These are phyloP conservation scores for Camponotus fellah DNA, from an alignment of 2,888 invertebrate species.

Conservation along the genomic window DNA sequence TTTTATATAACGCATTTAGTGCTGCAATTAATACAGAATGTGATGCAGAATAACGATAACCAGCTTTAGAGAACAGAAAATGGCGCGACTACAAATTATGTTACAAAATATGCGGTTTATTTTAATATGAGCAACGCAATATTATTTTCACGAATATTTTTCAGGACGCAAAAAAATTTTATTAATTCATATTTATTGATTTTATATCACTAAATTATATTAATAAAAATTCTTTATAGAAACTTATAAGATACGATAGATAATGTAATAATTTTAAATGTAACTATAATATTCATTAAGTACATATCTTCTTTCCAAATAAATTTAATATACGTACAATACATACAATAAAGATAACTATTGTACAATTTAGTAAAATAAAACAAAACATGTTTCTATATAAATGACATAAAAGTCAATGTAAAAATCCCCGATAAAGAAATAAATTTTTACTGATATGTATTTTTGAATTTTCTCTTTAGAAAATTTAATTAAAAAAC, in stretches of 20 bases:
- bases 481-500: slow-evolving; percentile 20
- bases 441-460: neutral
- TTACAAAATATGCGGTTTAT: neutral
- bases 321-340: neutral
- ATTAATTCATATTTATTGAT: neutral
- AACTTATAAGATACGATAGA: neutral
- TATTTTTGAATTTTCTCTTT: neutral
- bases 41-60: neutral
- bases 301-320: neutral
- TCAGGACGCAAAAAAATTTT: neutral
- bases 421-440: neutral
- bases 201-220: neutral
- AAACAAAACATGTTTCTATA: neutral
- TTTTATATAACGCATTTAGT: neutral
- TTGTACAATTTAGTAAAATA: neutral
- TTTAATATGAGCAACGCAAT: neutral
- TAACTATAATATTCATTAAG: neutral
- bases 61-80: too few relatives aligned
- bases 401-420: neutral
- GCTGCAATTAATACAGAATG: neutral
- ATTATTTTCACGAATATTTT: neutral
- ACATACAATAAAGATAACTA: too few relatives aligned
- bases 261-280: neutral
- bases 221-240: neutral
- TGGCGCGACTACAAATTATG: neutral